Conservation (phyloP, 2,888 invertebrate species). For the Cheilosia scutellata region DNA sequence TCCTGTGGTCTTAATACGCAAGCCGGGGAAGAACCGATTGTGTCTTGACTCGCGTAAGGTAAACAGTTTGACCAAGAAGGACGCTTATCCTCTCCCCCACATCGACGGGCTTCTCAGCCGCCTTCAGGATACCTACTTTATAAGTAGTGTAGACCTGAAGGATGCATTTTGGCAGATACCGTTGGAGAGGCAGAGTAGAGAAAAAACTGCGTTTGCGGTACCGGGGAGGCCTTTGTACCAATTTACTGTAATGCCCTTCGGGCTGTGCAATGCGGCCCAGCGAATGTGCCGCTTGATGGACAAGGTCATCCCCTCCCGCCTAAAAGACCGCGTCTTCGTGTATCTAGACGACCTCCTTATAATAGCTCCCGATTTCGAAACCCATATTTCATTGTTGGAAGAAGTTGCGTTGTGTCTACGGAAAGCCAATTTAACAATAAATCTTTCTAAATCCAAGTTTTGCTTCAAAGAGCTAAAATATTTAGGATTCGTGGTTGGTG, state of each 20-base stretch:
- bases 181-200: slow-evolving; percentile 11
- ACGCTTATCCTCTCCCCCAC: slow-evolving; percentile 29
- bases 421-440: no score
- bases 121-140: slow-evolving; percentile 2
- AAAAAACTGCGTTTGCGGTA: slow-evolving; percentile 55
- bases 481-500: background rate
- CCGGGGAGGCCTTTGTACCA: slow-evolving; percentile 52
- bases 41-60: background rate
- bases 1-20: slow-evolving; percentile 77
- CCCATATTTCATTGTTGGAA: slow-evolving; percentile 26
- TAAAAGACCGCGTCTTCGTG: slow-evolving; percentile 33
- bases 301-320: slow-evolving; percentile 39
- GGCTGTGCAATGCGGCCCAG: slow-evolving; percentile 49
- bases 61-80: background rate
- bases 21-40: slow-evolving; percentile 43
- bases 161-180: slow-evolving; percentile 7
- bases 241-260: slow-evolving; percentile 53
- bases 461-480: no score
- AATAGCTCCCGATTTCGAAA: slow-evolving; percentile 41
- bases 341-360: slow-evolving; percentile 54
- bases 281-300: slow-evolving; percentile 56
- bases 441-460: no score
- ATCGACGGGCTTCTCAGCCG: slow-evolving; percentile 11
- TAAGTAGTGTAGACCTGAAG: background rate
- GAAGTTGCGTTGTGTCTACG: background rate